phyloP scores from a whole-genome alignment of 1,140 invertebrate species.

The Euborellia annulipes region DNA sequence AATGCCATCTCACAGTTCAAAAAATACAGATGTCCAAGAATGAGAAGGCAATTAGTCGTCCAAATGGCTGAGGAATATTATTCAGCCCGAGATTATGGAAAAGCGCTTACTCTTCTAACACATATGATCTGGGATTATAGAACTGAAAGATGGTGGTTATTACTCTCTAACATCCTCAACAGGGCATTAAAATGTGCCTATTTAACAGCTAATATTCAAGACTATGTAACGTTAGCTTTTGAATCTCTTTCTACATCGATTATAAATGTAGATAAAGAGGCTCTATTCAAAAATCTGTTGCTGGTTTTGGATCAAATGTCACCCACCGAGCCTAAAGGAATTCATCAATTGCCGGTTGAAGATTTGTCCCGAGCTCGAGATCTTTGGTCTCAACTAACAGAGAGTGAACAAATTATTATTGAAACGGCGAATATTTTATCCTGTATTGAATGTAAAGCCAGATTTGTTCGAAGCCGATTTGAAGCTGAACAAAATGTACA shows the following conservation, averaged over 20 bases:
- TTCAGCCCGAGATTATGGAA: constrained; percentile 71
- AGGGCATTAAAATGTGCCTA: constrained; percentile 76
- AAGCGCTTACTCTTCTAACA: constrained; percentile 72
- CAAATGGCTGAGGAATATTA: constrained; percentile 95
- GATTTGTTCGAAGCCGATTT: constrained; percentile 38
- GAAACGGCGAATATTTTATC: constrained; percentile 40
- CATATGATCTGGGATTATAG: constrained; percentile 87
- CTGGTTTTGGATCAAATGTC: constrained; percentile 29
- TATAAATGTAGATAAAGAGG: too few relatives aligned
- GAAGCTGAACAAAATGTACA: constrained; percentile 36
- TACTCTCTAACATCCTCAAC: constrained; percentile 64
- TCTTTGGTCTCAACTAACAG: constrained; percentile 29
- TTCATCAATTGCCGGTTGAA: constrained; percentile 28
- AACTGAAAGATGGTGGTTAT: constrained; percentile 69
- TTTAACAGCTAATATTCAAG: constrained; percentile 72
- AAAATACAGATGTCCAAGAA: constrained; percentile 77
- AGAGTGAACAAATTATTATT: constrained; percentile 25
- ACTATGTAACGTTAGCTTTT: constrained; percentile 69
- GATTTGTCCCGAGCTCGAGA: constrained; percentile 32
- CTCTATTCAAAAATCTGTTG: constrained; percentile 59
- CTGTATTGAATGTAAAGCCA: constrained; percentile 45
- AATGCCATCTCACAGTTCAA: constrained; percentile 88
- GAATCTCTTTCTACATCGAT: constrained; percentile 41
- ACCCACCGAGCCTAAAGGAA: too few relatives aligned
- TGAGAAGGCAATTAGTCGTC: constrained; percentile 78